Conservation (phyloP, 1,140 invertebrate genomes). For the Bradynema listronoti region DNA sequence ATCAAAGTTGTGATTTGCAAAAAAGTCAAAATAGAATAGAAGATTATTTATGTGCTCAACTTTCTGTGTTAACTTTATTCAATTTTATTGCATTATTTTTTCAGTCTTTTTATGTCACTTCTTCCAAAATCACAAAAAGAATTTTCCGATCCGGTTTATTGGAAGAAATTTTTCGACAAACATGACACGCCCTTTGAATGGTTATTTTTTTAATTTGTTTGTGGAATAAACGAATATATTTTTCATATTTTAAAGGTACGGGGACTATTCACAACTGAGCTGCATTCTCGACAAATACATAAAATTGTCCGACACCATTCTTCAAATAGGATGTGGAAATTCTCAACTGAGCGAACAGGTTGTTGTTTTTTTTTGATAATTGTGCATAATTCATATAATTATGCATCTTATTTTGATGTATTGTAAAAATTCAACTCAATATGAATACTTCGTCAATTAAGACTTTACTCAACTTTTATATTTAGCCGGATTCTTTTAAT, state of each 20-base stretch:
- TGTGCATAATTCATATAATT: too few relatives aligned
- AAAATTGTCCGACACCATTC: conserved; percentile 43
- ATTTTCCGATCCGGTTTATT: conserved; percentile 48
- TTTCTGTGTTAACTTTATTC: too few relatives aligned
- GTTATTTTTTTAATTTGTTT: conserved; percentile 25
- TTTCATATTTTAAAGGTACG: conserved; percentile 52
- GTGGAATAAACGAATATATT: neutral
- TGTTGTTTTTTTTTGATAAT: conserved; percentile 10
- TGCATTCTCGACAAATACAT: conserved; percentile 43
- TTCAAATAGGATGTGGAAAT: conserved; percentile 54
- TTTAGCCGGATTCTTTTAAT: conserved; percentile 8
- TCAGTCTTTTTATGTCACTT: too few relatives aligned
- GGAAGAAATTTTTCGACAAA: conserved; percentile 52
- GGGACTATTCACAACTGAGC: conserved; percentile 43
- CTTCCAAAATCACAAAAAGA: conserved; percentile 35
- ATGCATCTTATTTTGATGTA: too few relatives aligned
- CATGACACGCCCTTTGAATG: conserved; percentile 47
- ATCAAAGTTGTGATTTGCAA: too few relatives aligned
- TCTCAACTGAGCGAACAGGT: conserved; percentile 48
- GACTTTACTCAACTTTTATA: too few relatives aligned
- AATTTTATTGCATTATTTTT: too few relatives aligned
- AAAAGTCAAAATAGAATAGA: too few relatives aligned
- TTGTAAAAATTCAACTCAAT: too few relatives aligned
- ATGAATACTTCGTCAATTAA: too few relatives aligned
- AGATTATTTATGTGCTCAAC: too few relatives aligned